Conservation (phyloP, 2,888 invertebrate species). For the Tenthredo livida region DNA sequence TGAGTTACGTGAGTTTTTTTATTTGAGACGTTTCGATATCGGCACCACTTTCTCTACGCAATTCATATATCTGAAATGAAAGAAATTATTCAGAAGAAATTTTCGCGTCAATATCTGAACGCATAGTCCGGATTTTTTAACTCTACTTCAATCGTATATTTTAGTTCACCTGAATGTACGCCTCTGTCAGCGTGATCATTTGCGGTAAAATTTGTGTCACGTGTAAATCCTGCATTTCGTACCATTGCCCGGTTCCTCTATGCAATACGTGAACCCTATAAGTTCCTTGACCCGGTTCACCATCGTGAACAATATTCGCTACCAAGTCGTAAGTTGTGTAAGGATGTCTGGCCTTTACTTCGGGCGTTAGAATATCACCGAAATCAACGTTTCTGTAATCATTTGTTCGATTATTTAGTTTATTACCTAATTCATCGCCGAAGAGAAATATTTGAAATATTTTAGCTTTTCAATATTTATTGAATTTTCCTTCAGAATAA, state of each 20-base stretch:
- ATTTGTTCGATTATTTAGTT: constrained; percentile 47
- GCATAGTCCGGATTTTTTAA: background rate
- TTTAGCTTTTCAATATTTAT: background rate
- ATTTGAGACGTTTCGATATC: constrained; percentile 63
- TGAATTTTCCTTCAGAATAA: background rate
- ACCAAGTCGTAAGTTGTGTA: constrained; percentile 96
- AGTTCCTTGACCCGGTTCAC: constrained; percentile 96
- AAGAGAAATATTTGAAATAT: background rate
- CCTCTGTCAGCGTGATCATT: constrained; percentile 99
- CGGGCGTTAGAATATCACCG: constrained; percentile 94
- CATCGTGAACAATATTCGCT: constrained; percentile 99
- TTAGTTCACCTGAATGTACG: constrained; percentile 92
- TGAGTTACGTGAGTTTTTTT: background rate
- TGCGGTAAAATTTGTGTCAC: constrained; percentile 99
- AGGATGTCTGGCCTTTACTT: constrained; percentile 88
- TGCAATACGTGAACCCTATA: constrained; percentile 97
- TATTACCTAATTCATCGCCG: background rate
- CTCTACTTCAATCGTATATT: background rate
- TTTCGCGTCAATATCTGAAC: background rate
- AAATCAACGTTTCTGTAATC: constrained; percentile 95
- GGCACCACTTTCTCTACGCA: constrained; percentile 65
- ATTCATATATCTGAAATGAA: constrained; percentile 73
- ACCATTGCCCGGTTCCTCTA: constrained; percentile 91
- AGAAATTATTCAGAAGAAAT: background rate
- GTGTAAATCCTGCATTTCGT: constrained; percentile 93